phyloP scores from a whole-genome alignment of 2,113 vertebrate genomes.

The Clarias gariepinus region DNA sequence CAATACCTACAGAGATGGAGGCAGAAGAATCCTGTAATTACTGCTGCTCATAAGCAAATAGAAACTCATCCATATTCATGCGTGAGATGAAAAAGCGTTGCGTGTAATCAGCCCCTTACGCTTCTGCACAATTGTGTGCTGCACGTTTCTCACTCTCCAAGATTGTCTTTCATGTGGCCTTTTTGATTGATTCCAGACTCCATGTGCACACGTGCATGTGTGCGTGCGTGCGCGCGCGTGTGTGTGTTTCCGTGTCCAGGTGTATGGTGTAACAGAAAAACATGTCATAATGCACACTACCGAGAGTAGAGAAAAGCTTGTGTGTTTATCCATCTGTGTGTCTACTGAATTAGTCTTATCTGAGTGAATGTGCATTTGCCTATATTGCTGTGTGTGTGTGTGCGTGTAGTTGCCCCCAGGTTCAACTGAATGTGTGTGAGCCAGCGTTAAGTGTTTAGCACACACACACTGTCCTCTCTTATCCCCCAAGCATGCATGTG shows the following conservation, averaged over 20 bases:
- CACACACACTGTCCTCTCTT: slow-evolving; percentile 16
- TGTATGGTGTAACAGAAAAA: slow-evolving; percentile 6
- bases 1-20: slow-evolving; percentile 22
- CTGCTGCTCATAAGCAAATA: slow-evolving; percentile 34
- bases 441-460: slow-evolving; percentile 1
- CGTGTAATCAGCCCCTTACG: slow-evolving; percentile 31
- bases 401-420: slow-evolving; percentile 15
- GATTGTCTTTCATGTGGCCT: slow-evolving; percentile 37
- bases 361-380: neutral
- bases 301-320: neutral
- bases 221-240: slow-evolving; percentile 9
- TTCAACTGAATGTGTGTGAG: neutral
- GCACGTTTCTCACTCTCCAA: slow-evolving; percentile 24
- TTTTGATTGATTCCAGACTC: slow-evolving; percentile 21
- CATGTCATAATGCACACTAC: neutral
- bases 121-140: slow-evolving; percentile 23
- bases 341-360: slow-evolving; percentile 13
- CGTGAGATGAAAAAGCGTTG: slow-evolving; percentile 22
- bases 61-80: slow-evolving; percentile 42
- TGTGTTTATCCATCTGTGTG: neutral
- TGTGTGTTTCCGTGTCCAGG: slow-evolving; percentile 24
- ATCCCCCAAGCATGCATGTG: neutral
- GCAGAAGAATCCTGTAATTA: slow-evolving; percentile 37
- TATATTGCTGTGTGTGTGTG: neutral
- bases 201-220: neutral